Base-by-base conservation (phyloP, 2,113 vertebrate species). In the Kobus ellipsiprymnus region DNA sequence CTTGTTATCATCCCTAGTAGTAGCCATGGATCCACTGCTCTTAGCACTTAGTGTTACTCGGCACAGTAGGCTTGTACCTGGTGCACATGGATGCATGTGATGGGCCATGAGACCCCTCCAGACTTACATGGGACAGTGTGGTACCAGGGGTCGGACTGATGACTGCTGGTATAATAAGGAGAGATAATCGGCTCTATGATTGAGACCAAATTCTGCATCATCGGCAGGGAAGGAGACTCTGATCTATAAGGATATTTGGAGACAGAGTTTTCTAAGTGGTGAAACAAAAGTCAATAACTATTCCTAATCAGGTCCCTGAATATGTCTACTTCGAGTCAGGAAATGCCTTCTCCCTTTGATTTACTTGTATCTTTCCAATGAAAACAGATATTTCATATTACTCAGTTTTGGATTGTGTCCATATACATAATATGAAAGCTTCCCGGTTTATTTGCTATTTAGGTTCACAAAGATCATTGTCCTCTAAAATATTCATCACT, bases 401-500 rank as follows among this genome's bases (percentile, higher is more conserved):
- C 94, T 95, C 60, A 80, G 62, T 92, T 97, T 96, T 97, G 96
- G 97, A 96, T 55, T 6, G 2, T 57, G 40, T 94, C 96, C 97
- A 94, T 25, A 15, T 85, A 55, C 77, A 82, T 81, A 54, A 30
- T 60, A 85, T 82, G 86, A 97, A 92, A 96, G 94, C 97, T 98
- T 98, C 97, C 96, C 25, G 60, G 88, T 91, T 97, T 96, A 93
- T 96, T 97, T 90, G 91, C 83, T 98, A 97, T 97, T 98, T 97
- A 97, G 88, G 89, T 95, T 98, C 93, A 87, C 78, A 96, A 92
- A 97, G 94, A 97, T 98, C 96, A 97, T 94, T 95, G 94, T 80
- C 94, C 50, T 97, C 93, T 98, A 91, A 97, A 98, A 98, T 97
- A 97, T 97, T 97, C 93, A 98, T 98, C 95, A 67, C 82, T 97